Evolutionary conservation across 2,888 invertebrate species (phyloP).

Genomic region (Exocentrus adspersus): DNA sequence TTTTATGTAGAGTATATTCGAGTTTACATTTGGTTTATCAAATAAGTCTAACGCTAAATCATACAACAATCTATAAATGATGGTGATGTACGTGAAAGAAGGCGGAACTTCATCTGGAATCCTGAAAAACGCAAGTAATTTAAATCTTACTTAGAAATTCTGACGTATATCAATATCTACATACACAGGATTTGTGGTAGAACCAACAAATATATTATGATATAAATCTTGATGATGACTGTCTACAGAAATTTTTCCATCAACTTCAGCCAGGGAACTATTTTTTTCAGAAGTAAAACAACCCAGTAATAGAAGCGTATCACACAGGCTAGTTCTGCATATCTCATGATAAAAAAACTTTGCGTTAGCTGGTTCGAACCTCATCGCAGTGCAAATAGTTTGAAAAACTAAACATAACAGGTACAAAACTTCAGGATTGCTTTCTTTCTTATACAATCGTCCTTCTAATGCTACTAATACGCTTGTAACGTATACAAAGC

Average conservation of each 20-base stretch:
- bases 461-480: slow-evolving; percentile 93
- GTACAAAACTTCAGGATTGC: slow-evolving; percentile 73
- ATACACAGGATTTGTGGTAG: slow-evolving; percentile 76
- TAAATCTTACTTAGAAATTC: not conserved
- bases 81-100: slow-evolving; percentile 82
- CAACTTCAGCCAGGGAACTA: slow-evolving; percentile 53
- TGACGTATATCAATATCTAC: slow-evolving; percentile 44
- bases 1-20: slow-evolving; percentile 72
- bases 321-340: slow-evolving; percentile 92
- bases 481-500: slow-evolving; percentile 97
- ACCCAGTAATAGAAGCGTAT: slow-evolving; percentile 90
- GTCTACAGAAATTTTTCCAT: slow-evolving; percentile 48
- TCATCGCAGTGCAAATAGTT: slow-evolving; percentile 96
- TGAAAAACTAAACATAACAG: slow-evolving; percentile 91
- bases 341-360: slow-evolving; percentile 98
- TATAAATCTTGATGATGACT: slow-evolving; percentile 64
- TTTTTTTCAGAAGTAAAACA: slow-evolving; percentile 74
- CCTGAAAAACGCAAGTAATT: slow-evolving; percentile 61
- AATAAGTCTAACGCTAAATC: slow-evolving; percentile 96
- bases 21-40: slow-evolving; percentile 83
- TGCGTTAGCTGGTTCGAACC: slow-evolving; percentile 99
- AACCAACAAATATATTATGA: slow-evolving; percentile 81
- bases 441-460: slow-evolving; percentile 69
- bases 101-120: slow-evolving; percentile 80
- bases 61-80: slow-evolving; percentile 88